phyloP scores from a whole-genome alignment of 2,888 invertebrate species.

The Petrolisthes cinctipes region DNA sequence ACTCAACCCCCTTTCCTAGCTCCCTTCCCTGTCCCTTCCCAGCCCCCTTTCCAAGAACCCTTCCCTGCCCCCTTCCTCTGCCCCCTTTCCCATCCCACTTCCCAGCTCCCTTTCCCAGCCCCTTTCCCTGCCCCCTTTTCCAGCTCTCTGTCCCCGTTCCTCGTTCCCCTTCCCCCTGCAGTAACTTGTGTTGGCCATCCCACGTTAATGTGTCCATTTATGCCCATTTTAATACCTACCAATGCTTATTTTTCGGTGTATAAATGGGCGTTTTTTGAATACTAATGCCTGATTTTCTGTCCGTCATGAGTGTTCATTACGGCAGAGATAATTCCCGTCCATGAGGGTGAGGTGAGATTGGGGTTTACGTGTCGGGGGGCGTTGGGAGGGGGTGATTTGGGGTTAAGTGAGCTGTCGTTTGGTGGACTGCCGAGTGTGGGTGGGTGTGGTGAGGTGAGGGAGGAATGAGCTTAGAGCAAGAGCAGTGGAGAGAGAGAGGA shows the following conservation, averaged over 20 bases:
- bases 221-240: slow-evolving; percentile 53
- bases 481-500: too few species aligned
- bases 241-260: slow-evolving; percentile 50
- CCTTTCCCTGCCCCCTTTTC: neutral
- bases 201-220: slow-evolving; percentile 40
- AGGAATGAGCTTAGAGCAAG: too few species aligned
- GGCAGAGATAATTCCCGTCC: neutral
- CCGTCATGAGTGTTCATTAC: slow-evolving; percentile 10
- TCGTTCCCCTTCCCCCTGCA: neutral
- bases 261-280: slow-evolving; percentile 52
- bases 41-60: slow-evolving; percentile 23
- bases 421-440: neutral
- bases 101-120: neutral
- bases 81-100: neutral
- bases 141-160: neutral
- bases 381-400: slow-evolving; percentile 1
- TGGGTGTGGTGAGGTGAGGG: slow-evolving; percentile 6
- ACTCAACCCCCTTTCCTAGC: neutral
- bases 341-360: neutral
- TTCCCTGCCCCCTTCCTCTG: slow-evolving; percentile 10
- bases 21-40: slow-evolving; percentile 12
- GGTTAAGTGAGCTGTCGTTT: neutral
- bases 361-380: neutral
- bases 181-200: slow-evolving; percentile 39
- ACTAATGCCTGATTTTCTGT: slow-evolving; percentile 39